Evolutionary conservation across 2,113 vertebrate genomes (phyloP).

Genomic region (Pachycephala philippinensis): DNA sequence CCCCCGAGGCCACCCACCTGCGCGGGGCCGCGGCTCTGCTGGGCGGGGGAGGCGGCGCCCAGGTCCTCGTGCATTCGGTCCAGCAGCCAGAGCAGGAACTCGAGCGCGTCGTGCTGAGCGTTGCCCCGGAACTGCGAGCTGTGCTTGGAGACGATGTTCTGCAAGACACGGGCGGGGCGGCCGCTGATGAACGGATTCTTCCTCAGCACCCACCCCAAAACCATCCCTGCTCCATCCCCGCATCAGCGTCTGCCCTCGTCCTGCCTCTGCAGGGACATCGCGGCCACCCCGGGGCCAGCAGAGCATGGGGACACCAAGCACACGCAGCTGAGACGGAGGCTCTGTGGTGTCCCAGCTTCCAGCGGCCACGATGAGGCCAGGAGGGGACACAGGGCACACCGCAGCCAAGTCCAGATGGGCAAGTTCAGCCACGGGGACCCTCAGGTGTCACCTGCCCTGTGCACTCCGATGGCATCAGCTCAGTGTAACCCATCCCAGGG

Average conservation of each 20-base stretch:
- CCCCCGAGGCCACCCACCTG: not conserved
- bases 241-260: not conserved
- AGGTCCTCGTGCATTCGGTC: conserved; percentile 90
- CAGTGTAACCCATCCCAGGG: rapidly evolving
- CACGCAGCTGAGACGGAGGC: not conserved
- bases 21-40: conserved; percentile 42
- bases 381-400: not conserved
- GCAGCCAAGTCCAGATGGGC: rapidly evolving
- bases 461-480: rapidly evolving
- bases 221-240: not conserved
- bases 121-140: conserved; percentile 90
- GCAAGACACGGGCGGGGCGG: not conserved
- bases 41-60: conserved; percentile 65
- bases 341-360: not conserved
- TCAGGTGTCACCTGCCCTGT: rapidly evolving
- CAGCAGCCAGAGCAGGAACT: conserved; percentile 95
- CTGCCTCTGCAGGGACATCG: not conserved
- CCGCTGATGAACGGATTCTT: rapidly evolving
- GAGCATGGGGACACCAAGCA: not conserved
- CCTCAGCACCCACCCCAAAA: not conserved
- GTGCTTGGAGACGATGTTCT: conserved; percentile 91
- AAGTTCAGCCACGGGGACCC: rapidly evolving
- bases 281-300: not conserved
- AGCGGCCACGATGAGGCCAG: not conserved
- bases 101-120: conserved; percentile 90